Percentiles rank a stretch among this genome's conserved stretches.
Conservation (phyloP, 2,797 vertebrate genomes). For the Labeo calbasu region DNA sequence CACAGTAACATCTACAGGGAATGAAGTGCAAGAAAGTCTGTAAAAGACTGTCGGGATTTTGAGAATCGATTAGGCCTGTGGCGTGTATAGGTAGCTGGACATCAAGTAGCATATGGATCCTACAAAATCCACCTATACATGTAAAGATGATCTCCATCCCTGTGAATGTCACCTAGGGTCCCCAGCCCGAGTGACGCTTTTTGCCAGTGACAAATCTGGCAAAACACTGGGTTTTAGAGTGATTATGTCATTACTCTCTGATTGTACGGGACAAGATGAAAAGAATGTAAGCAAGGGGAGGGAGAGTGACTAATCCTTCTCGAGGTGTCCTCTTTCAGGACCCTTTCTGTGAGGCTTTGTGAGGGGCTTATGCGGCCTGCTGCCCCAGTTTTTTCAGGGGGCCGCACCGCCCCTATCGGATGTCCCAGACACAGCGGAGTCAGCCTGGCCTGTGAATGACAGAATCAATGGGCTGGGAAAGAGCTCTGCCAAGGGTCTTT, state of each 20-base stretch:
- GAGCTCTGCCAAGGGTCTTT: constrained; percentile 72
- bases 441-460: constrained; percentile 78
- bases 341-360: constrained; percentile 81
- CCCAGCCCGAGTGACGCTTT: constrained; percentile 69
- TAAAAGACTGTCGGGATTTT: background rate
- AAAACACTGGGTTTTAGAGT: constrained; percentile 72
- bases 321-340: constrained; percentile 83
- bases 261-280: constrained; percentile 80
- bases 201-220: constrained; percentile 73
- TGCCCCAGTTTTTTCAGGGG: constrained; percentile 74
- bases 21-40: too few species aligned
- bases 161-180: constrained; percentile 64
- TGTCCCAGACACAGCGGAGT: constrained; percentile 85
- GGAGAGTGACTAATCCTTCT: constrained; percentile 74
- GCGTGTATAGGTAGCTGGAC: background rate
- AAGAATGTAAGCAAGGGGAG: constrained; percentile 73
- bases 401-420: constrained; percentile 80
- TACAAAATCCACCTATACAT: constrained; percentile 45
- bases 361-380: constrained; percentile 79
- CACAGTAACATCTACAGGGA: background rate
- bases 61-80: background rate
- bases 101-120: constrained; percentile 11
- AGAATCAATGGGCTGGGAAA: constrained; percentile 82
- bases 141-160: constrained; percentile 56
- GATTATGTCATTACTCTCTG: constrained; percentile 81